These are phyloP conservation scores for Spermophilus dauricus DNA, from an alignment of 2,113 vertebrate genomes.

Conservation along the genomic window DNA sequence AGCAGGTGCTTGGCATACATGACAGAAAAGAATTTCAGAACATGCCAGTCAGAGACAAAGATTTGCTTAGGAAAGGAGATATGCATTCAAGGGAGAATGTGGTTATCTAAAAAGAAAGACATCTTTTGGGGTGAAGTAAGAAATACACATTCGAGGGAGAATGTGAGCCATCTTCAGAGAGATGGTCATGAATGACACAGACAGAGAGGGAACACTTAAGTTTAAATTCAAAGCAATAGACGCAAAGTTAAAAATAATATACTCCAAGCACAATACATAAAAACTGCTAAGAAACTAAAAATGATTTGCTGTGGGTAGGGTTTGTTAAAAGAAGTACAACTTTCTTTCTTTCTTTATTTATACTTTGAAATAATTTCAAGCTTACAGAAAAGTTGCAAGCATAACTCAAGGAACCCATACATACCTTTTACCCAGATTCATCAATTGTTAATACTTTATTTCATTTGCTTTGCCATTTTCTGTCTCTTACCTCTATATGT, in stretches of 20 bases:
- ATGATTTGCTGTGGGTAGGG: not conserved
- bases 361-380: conserved; percentile 25
- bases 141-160: too few species aligned
- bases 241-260: conserved; percentile 11
- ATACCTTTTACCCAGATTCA: not conserved
- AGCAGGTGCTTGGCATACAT: too few species aligned
- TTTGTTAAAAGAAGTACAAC: not conserved
- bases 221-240: conserved; percentile 11
- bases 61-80: too few species aligned
- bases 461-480: not conserved
- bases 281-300: not conserved
- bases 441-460: not conserved
- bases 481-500: not conserved
- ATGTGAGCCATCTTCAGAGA: too few species aligned
- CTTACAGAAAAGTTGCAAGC: conserved; percentile 1
- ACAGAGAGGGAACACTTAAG: not conserved
- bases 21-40: too few species aligned
- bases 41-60: too few species aligned
- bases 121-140: too few species aligned
- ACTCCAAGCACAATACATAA: not conserved
- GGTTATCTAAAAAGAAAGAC: too few species aligned
- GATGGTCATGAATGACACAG: not conserved
- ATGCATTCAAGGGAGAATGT: too few species aligned
- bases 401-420: not conserved
- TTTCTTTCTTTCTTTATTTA: not conserved